These are phyloP conservation scores for Neodiprion lecontei DNA, from an alignment of 1,140 invertebrate species.

Conservation along the genomic window DNA sequence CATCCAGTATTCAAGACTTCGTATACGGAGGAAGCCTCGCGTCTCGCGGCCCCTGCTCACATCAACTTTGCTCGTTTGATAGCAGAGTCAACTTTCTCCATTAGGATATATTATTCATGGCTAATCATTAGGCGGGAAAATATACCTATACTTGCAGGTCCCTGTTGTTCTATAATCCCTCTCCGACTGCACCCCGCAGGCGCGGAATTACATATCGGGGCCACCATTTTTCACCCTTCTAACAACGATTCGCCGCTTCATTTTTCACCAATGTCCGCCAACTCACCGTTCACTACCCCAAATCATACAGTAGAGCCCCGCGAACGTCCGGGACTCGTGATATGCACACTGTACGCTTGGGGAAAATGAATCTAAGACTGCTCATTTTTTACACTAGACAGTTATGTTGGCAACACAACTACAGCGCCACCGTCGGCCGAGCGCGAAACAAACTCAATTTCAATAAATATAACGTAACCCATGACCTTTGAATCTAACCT, in stretches of 20 bases:
- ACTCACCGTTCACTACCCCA: constrained; percentile 23
- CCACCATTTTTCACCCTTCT: constrained; percentile 36
- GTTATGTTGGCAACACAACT: too few relatives aligned
- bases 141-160: constrained; percentile 22
- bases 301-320: constrained; percentile 26
- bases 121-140: constrained; percentile 38
- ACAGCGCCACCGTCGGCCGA: too few relatives aligned
- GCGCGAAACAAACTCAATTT: too few relatives aligned
- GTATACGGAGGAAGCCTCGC: not conserved
- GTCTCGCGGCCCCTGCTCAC: not conserved
- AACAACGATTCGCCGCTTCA: constrained; percentile 22
- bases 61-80: not conserved
- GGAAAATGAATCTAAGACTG: not conserved
- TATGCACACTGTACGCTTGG: not conserved
- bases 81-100: constrained; percentile 28
- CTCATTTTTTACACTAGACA: too few relatives aligned
- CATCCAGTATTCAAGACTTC: too few relatives aligned
- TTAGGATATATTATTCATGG: constrained; percentile 37
- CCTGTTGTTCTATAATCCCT: not conserved
- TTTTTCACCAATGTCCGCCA: constrained; percentile 34
- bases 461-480: too few relatives aligned
- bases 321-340: not conserved
- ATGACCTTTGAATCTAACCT: too few relatives aligned
- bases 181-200: not conserved
- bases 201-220: constrained; percentile 7